Base-by-base conservation (phyloP, 2,113 vertebrate genomes). In the Jacana jacana region DNA sequence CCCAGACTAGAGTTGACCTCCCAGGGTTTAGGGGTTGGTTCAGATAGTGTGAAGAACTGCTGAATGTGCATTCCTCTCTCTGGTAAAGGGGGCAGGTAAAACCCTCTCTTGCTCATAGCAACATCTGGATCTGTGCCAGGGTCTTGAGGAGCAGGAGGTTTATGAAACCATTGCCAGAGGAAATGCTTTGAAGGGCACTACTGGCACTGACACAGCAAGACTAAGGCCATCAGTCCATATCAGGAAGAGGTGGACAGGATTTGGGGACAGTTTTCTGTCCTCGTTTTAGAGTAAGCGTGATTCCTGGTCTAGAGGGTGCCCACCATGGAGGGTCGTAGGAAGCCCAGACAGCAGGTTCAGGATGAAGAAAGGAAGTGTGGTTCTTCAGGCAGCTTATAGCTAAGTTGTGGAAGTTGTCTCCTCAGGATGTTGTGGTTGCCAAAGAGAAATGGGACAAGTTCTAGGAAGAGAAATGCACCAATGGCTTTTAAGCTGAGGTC, bases 31-130 rank as follows among this genome's bases (percentile, higher is more conserved):
- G 39, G 24, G 20, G 15, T 28, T 8, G n/a, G 14, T 72, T 72
- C 58, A 80, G 40, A 13, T 6, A 25, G 60, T 18, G 17, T 52
- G 18, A 13, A 27, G 31, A 58, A 27, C 17, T 33, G 31, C 25
- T 1, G 1, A n/a, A 11, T 48, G 33, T 44, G 11, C 2, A 1
- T 14, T 46, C 7, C 13, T 3, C 22, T 33, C 16, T 4, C 22
- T 37, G 48, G 35, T 51, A 7, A 16, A 57, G 23, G 60, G 42
- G 31, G 28, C 31, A 18, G 49, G 30, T 49, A 11, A 49, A n/a
- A 6, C 30, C 48, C 30, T 40, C 19, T 48, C 5, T 31, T 22
- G 73, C 33, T 79, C 12, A 15, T 57, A 46, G 39, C 6, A 1
- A 10, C 0, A 0, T 19, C 49, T 48, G 66, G 40, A 48, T 48